Evolutionary conservation across 1,140 invertebrate species (phyloP), one percentile per base, ranked within the genome.

Genomic region (Drosophila cardini): DNA sequence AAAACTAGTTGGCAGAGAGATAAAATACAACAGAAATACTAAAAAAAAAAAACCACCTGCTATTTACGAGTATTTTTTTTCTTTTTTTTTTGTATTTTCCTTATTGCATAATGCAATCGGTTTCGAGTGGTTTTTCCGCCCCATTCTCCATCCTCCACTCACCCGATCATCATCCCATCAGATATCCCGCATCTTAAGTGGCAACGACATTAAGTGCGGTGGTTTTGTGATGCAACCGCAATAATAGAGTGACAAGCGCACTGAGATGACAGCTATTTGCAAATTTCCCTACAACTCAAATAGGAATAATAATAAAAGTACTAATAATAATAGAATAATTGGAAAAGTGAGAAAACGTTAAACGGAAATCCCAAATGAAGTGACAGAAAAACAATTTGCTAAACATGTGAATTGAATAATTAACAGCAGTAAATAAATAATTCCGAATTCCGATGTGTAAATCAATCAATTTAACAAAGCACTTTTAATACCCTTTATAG

Each of bases 141-240:
- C 9, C 21, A n/a, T 11, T 48, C n/a, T 11, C 13, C 13, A 6
- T 11, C 13, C 13, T 3, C 11, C 40, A 15, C 42, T 43, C 42
- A 26, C 1, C 21, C 21, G 21, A 26, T n/a, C n/a, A n/a, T n/a
- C n/a, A n/a, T 26, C 1, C 21, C 21, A 26, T 46, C 16, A 9
- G 6, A 8, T 18, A 9, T 38, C 45, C 15, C 45, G 16, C 45
- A 46, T 21, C 43, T 48, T 48, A 48, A 48, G 46, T 50, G 26
- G 26, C 21, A 32, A 3, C 21, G 18, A n/a, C 46, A 32, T 50
- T 50, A 18, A 50, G 26, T 50, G 21, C 2, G 46, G 21, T 38
- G 36, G 36, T 38, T 50, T 50, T 32, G 46, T 50, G 46, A 50
- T 50, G 46, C 46, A 50, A 50, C 18, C 16, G 45, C 46, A 48